These are phyloP conservation scores for Tetragonula carbonaria DNA, from an alignment of 2,888 invertebrate genomes.

Conservation along the genomic window DNA sequence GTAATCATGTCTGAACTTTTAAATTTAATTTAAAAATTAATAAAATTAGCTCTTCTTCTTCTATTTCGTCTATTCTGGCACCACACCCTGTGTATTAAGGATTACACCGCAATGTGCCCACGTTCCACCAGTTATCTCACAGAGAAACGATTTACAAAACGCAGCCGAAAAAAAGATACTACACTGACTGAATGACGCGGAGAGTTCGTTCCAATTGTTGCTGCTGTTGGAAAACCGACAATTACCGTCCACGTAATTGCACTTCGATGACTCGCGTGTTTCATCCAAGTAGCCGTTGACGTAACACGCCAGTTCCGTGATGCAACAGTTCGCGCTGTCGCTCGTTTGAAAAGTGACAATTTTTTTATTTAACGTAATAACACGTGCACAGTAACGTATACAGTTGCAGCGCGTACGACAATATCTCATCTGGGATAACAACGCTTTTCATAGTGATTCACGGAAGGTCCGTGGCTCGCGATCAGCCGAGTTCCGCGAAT, in stretches of 20 bases:
- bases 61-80: too few species aligned
- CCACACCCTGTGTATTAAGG: too few species aligned
- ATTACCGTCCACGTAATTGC: background rate
- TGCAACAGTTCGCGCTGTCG: conserved; percentile 3
- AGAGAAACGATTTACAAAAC: background rate
- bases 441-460: conserved; percentile 3
- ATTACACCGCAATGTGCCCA: background rate
- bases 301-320: conserved; percentile 12
- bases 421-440: background rate
- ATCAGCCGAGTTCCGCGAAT: background rate
- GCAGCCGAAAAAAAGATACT: background rate
- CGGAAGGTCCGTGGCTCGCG: background rate
- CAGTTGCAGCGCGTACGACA: background rate
- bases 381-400: background rate
- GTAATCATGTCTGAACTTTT: too few species aligned
- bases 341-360: background rate
- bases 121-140: background rate
- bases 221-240: background rate
- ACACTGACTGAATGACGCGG: background rate
- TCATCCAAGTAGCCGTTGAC: conserved; percentile 15
- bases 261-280: conserved; percentile 21
- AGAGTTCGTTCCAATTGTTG: conserved; percentile 7
- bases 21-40: too few species aligned
- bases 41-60: too few species aligned
- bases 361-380: conserved; percentile 23